Evolutionary conservation across 1,140 invertebrate species (phyloP), one percentile per base, ranked within the genome.

Genomic region (Mercenaria mercenaria): DNA sequence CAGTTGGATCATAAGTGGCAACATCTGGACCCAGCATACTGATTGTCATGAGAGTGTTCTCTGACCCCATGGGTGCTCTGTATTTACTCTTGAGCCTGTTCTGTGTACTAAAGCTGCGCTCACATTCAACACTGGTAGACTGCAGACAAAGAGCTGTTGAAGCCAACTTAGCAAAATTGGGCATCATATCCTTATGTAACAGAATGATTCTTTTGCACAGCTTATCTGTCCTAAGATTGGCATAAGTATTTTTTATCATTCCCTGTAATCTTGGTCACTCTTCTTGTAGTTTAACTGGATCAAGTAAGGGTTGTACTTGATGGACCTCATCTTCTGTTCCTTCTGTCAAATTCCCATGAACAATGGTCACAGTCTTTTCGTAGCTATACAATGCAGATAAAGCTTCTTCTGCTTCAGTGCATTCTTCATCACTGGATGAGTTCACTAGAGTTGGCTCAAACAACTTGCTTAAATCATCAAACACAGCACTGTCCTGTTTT

Each of bases 151-250:
- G 50, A 64, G 84, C 84, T 56, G 77, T 87, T 26, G 37, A 47
- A 23, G 84, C 47, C 10, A 87, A n/a, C 15, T 61, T 41, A 52
- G 50, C 43, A 43, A 87, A 1, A 77, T 77, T 87, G 50, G 43
- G 74, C 29, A 77, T 11, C 10, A 26, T 32, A 29, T 76, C 39
- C 8, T 20, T 34, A 26, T 77, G 52, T 4, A 79, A 11, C 10
- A 87, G 34, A 3, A 77, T 59, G 13, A 87, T 77, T 41, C 67
- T 59, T 64, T 29, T 76, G 41, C 84, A 87, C 20, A 87, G n/a
- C 29, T 52, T 43, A 23, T 4, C 43, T 32, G 32, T 61, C 13
- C 29, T 3, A 0, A 37, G n/a, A n/a, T 4, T 39, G 15, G 26
- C n/a, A 39, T 81, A 80, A 37, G 50, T 15, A 0, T 56, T 56